Evolutionary conservation across 2,797 vertebrate genomes (phyloP).

Genomic region (Clarias fuscus): DNA sequence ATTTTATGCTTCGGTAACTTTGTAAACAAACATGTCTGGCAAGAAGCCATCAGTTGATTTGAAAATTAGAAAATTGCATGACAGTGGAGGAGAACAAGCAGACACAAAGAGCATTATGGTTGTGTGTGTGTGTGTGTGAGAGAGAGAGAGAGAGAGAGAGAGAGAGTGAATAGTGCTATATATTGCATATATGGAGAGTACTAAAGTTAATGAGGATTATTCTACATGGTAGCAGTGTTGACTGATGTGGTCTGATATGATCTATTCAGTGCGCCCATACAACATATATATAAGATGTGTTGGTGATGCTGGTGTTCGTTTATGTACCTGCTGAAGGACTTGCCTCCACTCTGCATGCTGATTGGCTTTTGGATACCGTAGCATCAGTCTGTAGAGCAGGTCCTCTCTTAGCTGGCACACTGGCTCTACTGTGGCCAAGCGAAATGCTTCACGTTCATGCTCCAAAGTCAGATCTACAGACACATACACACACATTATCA

Average conservation of each 20-base stretch:
- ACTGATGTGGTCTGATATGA: not conserved
- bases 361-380: constrained; percentile 45
- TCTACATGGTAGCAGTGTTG: not conserved
- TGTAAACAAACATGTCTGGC: constrained; percentile 4
- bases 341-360: constrained; percentile 61
- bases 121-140: not conserved
- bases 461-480: constrained; percentile 75
- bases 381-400: constrained; percentile 74
- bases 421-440: constrained; percentile 74
- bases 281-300: not conserved
- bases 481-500: not conserved
- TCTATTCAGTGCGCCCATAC: not conserved
- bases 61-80: not conserved
- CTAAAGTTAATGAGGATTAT: not conserved
- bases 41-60: not conserved
- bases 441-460: constrained; percentile 72
- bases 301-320: not conserved
- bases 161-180: not conserved
- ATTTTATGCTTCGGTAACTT: constrained; percentile 14
- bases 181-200: not conserved
- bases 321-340: constrained; percentile 80
- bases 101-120: not conserved
- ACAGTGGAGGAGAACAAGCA: not conserved
- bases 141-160: no score
- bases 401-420: constrained; percentile 81